Conservation (phyloP, 2,113 vertebrate genomes). For the Ciconia maguari region DNA sequence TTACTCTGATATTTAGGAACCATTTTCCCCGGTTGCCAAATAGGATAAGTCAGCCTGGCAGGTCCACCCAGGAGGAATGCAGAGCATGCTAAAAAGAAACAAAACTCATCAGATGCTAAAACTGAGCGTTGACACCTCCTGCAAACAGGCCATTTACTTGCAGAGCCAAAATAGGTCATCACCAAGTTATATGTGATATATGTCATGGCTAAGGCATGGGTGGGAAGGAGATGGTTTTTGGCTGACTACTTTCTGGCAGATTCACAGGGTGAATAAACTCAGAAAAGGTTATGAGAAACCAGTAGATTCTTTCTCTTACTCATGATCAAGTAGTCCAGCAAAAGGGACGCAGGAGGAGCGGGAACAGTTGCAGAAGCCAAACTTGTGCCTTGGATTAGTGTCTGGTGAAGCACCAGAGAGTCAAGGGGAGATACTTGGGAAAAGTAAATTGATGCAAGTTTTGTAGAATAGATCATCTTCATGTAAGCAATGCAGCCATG, state of each 20-base stretch:
- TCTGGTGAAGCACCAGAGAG: neutral
- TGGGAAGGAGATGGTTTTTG: neutral
- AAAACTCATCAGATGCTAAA: neutral
- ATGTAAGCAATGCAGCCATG: neutral
- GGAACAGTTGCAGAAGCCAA: neutral
- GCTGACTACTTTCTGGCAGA: neutral
- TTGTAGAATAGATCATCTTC: neutral
- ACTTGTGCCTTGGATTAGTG: neutral
- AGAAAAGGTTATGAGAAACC: neutral
- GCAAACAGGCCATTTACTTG: neutral
- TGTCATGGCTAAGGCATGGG: neutral
- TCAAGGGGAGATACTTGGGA: neutral
- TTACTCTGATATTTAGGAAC: neutral
- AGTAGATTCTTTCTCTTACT: neutral
- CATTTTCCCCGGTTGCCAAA: neutral
- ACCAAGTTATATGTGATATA: neutral
- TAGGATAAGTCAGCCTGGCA: neutral
- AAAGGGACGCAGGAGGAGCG: neutral
- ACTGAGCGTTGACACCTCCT: neutral
- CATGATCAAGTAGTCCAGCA: neutral
- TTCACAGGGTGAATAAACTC: neutral
- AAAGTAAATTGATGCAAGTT: neutral
- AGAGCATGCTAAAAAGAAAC: neutral
- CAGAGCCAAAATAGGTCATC: neutral
- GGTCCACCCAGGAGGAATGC: neutral